These are phyloP conservation scores for Patella depressa DNA, from an alignment of 2,888 invertebrate genomes.

Conservation along the genomic window DNA sequence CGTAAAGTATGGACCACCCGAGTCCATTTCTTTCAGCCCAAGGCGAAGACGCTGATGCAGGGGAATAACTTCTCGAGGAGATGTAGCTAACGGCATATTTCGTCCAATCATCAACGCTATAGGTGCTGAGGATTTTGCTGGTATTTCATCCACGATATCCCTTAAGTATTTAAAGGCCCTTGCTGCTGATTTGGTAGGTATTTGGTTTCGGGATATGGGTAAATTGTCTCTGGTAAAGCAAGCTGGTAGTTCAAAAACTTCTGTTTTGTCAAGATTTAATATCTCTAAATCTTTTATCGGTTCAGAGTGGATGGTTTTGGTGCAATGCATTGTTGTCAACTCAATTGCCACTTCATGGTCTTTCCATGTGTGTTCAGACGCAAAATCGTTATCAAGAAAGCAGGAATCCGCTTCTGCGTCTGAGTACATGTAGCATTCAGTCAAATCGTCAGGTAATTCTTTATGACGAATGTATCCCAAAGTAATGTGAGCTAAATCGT, in stretches of 20 bases:
- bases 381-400: not conserved
- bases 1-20: not conserved
- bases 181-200: not conserved
- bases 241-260: not conserved
- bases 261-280: not conserved
- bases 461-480: not conserved
- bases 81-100: not conserved
- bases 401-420: constrained; percentile 1
- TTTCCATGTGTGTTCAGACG: not conserved
- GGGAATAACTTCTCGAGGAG: not conserved
- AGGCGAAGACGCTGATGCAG: not conserved
- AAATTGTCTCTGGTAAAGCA: not conserved
- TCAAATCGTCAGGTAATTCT: not conserved
- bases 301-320: not conserved
- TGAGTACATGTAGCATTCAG: not conserved
- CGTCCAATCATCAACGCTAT: constrained; percentile 1
- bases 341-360: not conserved
- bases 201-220: not conserved
- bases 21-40: constrained; percentile 3
- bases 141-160: not conserved
- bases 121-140: not conserved
- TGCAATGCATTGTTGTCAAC: not conserved
- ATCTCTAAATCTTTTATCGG: not conserved
- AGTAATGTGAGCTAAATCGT: not conserved
- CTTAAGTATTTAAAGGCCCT: not conserved